Conservation (phyloP, 1,140 invertebrate species). For the Adelges cooleyi region DNA sequence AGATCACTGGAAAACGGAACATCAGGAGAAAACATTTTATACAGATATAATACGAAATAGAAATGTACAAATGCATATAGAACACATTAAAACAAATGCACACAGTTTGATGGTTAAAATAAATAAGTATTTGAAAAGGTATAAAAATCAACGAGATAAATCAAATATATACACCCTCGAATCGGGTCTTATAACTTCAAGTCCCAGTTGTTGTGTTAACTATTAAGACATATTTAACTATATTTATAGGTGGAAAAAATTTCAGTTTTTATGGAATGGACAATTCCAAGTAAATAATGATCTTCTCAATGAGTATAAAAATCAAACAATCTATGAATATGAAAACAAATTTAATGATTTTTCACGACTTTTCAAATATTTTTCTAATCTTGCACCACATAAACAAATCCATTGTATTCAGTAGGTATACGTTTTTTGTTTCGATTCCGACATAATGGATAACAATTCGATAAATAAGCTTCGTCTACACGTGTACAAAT, state of each 20-base stretch:
- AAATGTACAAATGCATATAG: background rate
- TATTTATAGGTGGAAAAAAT: constrained; percentile 8
- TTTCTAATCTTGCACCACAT: background rate
- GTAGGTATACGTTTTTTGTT: background rate
- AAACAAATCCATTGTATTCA: background rate
- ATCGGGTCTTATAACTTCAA: no score
- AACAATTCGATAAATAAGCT: no score
- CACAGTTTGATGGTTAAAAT: background rate
- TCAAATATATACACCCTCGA: no score
- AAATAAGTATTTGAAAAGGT: constrained; percentile 24
- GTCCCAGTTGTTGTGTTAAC: no score
- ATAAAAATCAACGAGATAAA: no score
- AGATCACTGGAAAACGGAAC: background rate
- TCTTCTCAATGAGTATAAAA: no score
- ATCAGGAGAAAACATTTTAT: background rate
- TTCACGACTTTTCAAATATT: background rate
- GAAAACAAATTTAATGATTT: constrained; percentile 8
- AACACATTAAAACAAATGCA: background rate
- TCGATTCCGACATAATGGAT: no score
- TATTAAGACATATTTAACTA: no score
- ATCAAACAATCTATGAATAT: background rate
- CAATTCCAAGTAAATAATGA: no score
- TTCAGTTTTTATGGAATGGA: constrained; percentile 1
- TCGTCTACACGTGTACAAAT: no score
- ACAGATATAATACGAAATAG: background rate